Percentiles rank a stretch among this genome's conserved stretches.
These are phyloP conservation scores for Encarsia formosa DNA, from an alignment of 2,888 invertebrate species.

Conservation along the genomic window DNA sequence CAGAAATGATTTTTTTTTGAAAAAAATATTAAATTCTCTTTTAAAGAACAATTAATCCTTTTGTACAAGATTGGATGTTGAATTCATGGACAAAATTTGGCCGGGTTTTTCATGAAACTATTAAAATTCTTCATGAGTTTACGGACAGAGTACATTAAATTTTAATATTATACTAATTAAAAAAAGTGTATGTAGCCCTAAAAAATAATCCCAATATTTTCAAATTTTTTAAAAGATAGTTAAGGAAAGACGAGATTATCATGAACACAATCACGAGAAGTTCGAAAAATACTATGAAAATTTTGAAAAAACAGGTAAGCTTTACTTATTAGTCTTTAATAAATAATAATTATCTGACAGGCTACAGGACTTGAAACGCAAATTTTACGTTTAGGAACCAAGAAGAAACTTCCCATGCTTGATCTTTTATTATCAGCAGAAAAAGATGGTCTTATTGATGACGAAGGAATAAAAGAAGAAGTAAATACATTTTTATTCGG, in stretches of 20 bases:
- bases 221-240: conserved; percentile 23
- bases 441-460: conserved; percentile 31
- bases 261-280: conserved; percentile 17
- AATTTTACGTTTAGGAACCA: too few species aligned
- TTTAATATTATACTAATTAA: background rate
- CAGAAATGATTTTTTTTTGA: too few species aligned
- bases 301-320: too few species aligned
- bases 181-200: background rate
- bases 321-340: too few species aligned
- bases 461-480: conserved; percentile 41
- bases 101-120: conserved; percentile 50
- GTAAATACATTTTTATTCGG: conserved; percentile 41
- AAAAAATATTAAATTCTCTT: too few species aligned
- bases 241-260: conserved; percentile 24
- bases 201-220: too few species aligned
- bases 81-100: conserved; percentile 44
- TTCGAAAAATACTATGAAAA: conserved; percentile 11
- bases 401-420: too few species aligned
- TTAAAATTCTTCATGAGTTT: conserved; percentile 55
- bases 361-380: too few species aligned
- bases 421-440: conserved; percentile 40
- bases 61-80: conserved; percentile 7
- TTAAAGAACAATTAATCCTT: conserved; percentile 53
- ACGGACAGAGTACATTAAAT: conserved; percentile 50
- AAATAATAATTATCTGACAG: too few species aligned